Evolutionary conservation across 2,888 invertebrate species (phyloP).

Genomic region (Scrobipalpa costella): DNA sequence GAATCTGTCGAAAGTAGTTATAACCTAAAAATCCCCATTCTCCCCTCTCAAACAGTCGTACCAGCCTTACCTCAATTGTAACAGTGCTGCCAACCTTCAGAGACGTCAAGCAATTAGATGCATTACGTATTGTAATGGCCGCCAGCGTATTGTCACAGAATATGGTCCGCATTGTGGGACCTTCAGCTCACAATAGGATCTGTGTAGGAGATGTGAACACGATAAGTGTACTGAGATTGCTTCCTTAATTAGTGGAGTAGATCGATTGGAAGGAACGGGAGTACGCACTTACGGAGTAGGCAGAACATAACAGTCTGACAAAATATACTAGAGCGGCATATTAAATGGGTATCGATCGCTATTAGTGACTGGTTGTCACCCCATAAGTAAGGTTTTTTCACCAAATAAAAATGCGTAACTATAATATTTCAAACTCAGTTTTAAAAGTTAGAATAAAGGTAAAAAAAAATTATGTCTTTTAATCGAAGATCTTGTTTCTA

Average conservation of each 20-base stretch:
- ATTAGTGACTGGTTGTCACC: too few species aligned
- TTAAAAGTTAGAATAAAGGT: too few species aligned
- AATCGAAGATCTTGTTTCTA: too few species aligned
- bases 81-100: constrained; percentile 29
- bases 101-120: constrained; percentile 41
- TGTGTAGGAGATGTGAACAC: constrained; percentile 44
- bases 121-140: constrained; percentile 42
- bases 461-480: too few species aligned
- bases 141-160: constrained; percentile 40
- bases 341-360: too few species aligned
- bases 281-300: neutral
- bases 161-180: constrained; percentile 30
- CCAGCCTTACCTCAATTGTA: neutral
- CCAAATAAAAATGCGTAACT: too few species aligned
- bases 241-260: constrained; percentile 42
- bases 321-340: too few species aligned
- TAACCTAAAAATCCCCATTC: neutral
- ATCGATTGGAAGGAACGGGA: constrained; percentile 13
- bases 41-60: neutral
- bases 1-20: too few species aligned
- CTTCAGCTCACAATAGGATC: constrained; percentile 42
- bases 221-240: constrained; percentile 39
- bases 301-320: too few species aligned
- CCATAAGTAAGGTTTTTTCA: too few species aligned
- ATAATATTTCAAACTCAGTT: too few species aligned